A percentile compares a stretch with the other conserved stretches of the same genome.
Conservation (phyloP, 1,140 invertebrate species). For the Cotesia typhae region DNA sequence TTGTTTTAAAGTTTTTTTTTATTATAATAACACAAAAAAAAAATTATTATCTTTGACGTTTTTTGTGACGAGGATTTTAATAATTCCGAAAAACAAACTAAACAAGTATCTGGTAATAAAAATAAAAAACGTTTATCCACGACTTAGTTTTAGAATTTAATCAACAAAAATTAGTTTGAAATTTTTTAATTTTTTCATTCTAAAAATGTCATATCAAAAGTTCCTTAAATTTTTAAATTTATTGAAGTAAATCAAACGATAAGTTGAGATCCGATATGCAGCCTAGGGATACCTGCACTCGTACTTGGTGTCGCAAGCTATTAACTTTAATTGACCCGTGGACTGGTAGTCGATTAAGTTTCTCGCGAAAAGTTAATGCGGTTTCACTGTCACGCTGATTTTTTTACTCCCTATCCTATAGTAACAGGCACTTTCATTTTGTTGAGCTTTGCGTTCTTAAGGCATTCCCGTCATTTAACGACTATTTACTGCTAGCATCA, state of each 20-base stretch:
- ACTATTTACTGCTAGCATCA: neutral
- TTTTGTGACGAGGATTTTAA: neutral
- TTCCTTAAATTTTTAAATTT: neutral
- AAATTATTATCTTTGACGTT: neutral
- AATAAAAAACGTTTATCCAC: too few relatives aligned
- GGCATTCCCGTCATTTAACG: neutral
- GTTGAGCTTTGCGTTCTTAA: neutral
- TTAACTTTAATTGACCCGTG: conserved; percentile 39
- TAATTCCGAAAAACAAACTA: neutral
- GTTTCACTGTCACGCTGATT: conserved; percentile 26
- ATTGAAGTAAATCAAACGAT: conserved; percentile 27
- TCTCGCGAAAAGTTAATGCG: conserved; percentile 29
- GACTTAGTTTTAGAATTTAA: too few relatives aligned
- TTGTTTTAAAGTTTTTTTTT: too few relatives aligned
- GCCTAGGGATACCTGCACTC: conserved; percentile 14
- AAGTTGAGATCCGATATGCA: neutral
- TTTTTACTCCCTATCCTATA: neutral
- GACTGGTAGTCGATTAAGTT: conserved; percentile 29
- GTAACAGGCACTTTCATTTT: neutral
- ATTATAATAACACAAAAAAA: neutral
- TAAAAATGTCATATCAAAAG: neutral
- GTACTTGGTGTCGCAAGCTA: conserved; percentile 31
- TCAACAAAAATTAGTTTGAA: too few relatives aligned
- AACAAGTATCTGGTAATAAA: too few relatives aligned
- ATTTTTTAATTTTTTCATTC: too few relatives aligned